Percentiles rank a stretch among this genome's conserved stretches.
phyloP scores from a whole-genome alignment of 2,797 vertebrate species.

The Falco rusticolus region DNA sequence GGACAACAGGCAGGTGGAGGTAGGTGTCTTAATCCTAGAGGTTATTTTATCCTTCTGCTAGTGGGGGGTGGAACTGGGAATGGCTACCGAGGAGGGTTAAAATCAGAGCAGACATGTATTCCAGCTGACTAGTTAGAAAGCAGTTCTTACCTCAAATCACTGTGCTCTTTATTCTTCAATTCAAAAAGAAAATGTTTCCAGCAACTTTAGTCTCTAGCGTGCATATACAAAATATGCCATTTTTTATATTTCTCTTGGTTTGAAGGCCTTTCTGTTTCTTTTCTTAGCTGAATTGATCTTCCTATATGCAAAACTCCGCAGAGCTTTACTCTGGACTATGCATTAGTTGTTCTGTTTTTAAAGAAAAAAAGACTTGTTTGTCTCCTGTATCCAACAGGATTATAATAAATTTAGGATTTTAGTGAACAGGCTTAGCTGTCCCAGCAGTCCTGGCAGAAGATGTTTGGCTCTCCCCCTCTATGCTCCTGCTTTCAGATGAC shows the following conservation, averaged over 20 bases:
- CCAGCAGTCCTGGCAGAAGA: not conserved
- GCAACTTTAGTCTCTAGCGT: not conserved
- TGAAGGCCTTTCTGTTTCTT: slow-evolving; percentile 8
- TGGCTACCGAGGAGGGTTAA: not conserved
- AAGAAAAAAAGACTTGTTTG: not conserved
- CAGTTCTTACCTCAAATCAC: not conserved
- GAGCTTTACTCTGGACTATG: not conserved
- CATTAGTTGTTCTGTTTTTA: not conserved
- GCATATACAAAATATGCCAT: not conserved
- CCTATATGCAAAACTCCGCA: not conserved
- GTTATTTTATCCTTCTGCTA: not conserved
- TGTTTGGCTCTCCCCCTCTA: not conserved
- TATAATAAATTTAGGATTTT: not conserved
- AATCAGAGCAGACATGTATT: not conserved
- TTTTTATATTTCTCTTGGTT: not conserved
- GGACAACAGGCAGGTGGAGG: not conserved
- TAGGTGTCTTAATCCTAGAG: fast-evolving
- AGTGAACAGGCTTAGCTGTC: not conserved
- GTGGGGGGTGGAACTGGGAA: not conserved
- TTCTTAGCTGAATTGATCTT: not conserved
- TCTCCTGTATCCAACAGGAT: not conserved
- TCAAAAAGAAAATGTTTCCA: not conserved
- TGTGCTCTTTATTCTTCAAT: not conserved
- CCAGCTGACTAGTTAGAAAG: not conserved
- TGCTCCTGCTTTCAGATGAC: not conserved